Evolutionary conservation across 1,140 invertebrate species (phyloP).

Genomic region (Bombus confusus): DNA sequence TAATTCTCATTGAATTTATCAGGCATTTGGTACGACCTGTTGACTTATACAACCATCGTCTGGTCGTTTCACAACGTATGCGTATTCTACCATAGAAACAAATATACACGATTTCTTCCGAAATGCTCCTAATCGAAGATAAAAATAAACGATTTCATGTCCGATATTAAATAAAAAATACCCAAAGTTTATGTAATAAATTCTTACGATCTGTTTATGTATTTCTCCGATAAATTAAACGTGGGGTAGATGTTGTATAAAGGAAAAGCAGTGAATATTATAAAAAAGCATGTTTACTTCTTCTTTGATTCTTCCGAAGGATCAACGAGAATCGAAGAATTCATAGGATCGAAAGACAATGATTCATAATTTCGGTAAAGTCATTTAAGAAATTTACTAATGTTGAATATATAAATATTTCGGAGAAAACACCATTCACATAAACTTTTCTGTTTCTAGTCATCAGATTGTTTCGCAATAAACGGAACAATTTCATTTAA

Average conservation of each 20-base stretch:
- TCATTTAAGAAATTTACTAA: neutral
- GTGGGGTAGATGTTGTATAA: neutral
- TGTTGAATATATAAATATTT: neutral
- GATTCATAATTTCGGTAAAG: neutral
- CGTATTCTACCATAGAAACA: conserved; percentile 2
- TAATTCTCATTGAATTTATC: conserved; percentile 51
- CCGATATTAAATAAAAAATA: neutral
- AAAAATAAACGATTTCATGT: neutral
- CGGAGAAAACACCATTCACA: neutral
- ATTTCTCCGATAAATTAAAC: neutral
- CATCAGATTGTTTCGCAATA: neutral
- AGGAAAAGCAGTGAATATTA: neutral
- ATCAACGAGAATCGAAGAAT: neutral
- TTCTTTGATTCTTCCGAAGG: neutral
- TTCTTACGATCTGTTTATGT: neutral
- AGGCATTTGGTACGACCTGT: conserved; percentile 34
- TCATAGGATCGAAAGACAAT: neutral
- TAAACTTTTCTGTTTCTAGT: neutral
- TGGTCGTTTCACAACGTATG: conserved; percentile 28
- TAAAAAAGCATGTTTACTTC: neutral
- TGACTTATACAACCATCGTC: conserved; percentile 6
- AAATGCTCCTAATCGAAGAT: neutral
- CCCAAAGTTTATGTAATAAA: neutral
- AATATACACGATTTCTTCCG: neutral
- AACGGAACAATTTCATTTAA: neutral